Evolutionary conservation across 2,888 invertebrate species (phyloP).

Genomic region (Tuta absoluta): DNA sequence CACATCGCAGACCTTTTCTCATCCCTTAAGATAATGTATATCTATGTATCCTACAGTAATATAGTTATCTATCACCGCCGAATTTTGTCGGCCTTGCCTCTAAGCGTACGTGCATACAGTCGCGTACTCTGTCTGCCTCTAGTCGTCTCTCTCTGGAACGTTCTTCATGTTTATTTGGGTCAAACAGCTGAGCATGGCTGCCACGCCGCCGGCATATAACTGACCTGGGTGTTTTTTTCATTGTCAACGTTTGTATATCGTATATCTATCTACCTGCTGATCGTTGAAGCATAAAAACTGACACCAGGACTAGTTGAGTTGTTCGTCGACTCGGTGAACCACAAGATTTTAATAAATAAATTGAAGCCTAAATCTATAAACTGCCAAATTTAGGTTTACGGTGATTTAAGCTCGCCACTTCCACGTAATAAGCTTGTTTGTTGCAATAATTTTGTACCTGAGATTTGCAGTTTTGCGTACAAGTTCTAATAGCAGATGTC

Average conservation of each 20-base stretch:
- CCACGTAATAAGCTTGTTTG: too few relatives aligned
- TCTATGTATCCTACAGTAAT: not conserved
- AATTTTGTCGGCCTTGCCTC: constrained; percentile 58
- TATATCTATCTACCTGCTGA: not conserved
- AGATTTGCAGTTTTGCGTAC: too few relatives aligned
- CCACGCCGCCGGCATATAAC: not conserved
- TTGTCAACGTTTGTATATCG: not conserved
- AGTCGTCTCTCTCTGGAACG: constrained; percentile 46
- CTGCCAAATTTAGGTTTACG: too few relatives aligned
- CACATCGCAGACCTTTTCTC: too few relatives aligned
- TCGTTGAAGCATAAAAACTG: too few relatives aligned
- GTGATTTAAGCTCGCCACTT: too few relatives aligned
- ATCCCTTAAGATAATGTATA: not conserved
- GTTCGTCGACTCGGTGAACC: too few relatives aligned
- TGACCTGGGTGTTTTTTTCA: constrained; percentile 16
- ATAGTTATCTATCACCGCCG: constrained; percentile 26
- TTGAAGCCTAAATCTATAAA: too few relatives aligned
- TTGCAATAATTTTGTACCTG: too few relatives aligned
- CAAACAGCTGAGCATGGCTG: constrained; percentile 48
- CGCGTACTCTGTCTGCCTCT: constrained; percentile 48
- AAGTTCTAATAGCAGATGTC: too few relatives aligned
- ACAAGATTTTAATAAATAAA: too few relatives aligned
- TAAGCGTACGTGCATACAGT: constrained; percentile 64
- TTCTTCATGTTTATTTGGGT: constrained; percentile 49
- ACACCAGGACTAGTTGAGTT: too few relatives aligned